Evolutionary conservation across 2,888 invertebrate species (phyloP), one percentile per base, ranked within the genome.

Genomic region (Elysia crispata): DNA sequence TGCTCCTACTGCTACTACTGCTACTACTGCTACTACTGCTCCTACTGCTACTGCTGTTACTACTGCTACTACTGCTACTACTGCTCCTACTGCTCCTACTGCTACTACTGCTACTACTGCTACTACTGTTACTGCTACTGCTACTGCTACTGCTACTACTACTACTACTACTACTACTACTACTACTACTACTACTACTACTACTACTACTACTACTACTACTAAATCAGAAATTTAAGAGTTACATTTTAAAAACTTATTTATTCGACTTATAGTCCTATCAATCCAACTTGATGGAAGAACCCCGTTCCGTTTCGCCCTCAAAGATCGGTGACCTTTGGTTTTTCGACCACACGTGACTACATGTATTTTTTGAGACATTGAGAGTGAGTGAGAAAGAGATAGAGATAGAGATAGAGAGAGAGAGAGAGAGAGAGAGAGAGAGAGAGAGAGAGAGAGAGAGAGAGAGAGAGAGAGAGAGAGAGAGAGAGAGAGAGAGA

Each of bases 361-460:
- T 20, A 54, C 54, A 54, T 20, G 13, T 13, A 54, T 15, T 54
- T 54, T 54, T 15, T 54, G 54, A 54, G 54, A 15, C 54, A 54
- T 20, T 15, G 54, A 54, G 20, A 72, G 72, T 41, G 31, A 60
- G 76, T 30, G 72, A 72, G 33, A 72, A n/a, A 54, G 54, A 72
- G 72, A 72, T 33, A 41, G 72, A 72, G 72, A 72, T 33, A 72
- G 72, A 31, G 72, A 72, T 33, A 72, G 72, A 31, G 72, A 72
- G 72, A 31, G 72, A 72, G 72, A 23, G 72, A 72, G 49, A 72
- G 72, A 54, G 54, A 54, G 54, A 54, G 54, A 54, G 54, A 54
- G 54, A 54, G 54, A 54, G 54, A 72, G 72, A 72, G 72, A 72
- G 72, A 72, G 72, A 72, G 72, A 72, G 72, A 41, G 72, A 72